Evolutionary conservation across 2,888 invertebrate species (phyloP).

Genomic region (Eilema griseolum): DNA sequence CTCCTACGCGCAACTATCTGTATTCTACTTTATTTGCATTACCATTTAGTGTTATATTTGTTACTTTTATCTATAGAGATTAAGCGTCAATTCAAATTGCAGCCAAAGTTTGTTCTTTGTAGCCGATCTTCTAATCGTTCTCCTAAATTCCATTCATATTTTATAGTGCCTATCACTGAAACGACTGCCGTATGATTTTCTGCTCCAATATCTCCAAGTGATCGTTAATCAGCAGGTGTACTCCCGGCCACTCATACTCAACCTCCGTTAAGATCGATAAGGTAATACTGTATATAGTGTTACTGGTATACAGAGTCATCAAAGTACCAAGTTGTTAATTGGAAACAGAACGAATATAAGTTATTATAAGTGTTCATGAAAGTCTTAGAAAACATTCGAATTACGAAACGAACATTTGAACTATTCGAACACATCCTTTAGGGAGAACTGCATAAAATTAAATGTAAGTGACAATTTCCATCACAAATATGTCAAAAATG

Average conservation of each 20-base stretch:
- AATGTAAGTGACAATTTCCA: slow-evolving; percentile 21
- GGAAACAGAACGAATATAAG: too few relatives aligned
- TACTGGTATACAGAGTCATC: too few relatives aligned
- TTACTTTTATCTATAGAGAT: too few relatives aligned
- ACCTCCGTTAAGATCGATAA: too few relatives aligned
- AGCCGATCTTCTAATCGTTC: not conserved
- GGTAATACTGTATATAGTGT: too few relatives aligned
- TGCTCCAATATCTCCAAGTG: too few relatives aligned
- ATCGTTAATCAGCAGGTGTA: not conserved
- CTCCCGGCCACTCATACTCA: not conserved
- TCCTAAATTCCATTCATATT: too few relatives aligned
- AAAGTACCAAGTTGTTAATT: too few relatives aligned
- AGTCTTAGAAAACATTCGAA: slow-evolving; percentile 13
- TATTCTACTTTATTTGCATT: not conserved
- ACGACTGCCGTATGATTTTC: too few relatives aligned
- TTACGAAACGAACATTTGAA: slow-evolving; percentile 14
- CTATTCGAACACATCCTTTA: slow-evolving; percentile 5
- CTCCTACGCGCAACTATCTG: not conserved
- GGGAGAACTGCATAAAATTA: not conserved
- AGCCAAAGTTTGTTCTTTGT: not conserved
- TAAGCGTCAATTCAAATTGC: not conserved
- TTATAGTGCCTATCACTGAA: too few relatives aligned
- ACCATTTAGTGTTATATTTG: not conserved
- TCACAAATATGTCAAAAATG: slow-evolving; percentile 34
- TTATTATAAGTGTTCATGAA: not conserved